Conservation (phyloP, 2,797 vertebrate genomes). For the Chelon labrosus region DNA sequence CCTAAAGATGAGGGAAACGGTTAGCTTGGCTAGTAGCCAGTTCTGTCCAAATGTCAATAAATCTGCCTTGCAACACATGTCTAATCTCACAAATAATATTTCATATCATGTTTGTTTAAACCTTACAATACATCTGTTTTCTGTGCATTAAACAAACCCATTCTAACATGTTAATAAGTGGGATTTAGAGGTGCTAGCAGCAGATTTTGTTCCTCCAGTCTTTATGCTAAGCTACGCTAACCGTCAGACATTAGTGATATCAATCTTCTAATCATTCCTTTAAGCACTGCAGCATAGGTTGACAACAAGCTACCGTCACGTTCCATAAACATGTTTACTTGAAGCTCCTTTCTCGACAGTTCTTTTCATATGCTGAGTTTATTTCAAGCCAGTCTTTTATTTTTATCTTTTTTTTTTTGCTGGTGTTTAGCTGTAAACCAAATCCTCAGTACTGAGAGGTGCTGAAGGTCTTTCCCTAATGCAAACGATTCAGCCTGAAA, state of each 20-base stretch:
- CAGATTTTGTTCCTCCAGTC: not conserved
- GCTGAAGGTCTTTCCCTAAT: constrained; percentile 10
- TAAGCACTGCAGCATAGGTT: constrained; percentile 10
- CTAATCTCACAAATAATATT: not conserved
- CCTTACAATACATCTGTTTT: not conserved
- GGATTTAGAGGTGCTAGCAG: not conserved
- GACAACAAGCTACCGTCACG: constrained; percentile 29
- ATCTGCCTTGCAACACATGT: not conserved
- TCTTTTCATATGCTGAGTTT: constrained; percentile 8
- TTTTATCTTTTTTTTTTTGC: not conserved
- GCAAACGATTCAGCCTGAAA: constrained; percentile 39
- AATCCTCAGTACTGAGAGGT: constrained; percentile 13
- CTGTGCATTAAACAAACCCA: not conserved
- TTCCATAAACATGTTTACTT: constrained; percentile 45
- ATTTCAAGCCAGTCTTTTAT: not conserved
- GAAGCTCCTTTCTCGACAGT: constrained; percentile 31
- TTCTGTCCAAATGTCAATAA: not conserved
- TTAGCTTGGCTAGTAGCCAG: not conserved
- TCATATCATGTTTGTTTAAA: not conserved
- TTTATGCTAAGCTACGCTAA: not conserved
- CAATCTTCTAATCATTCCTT: not conserved
- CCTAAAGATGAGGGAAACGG: too few relatives aligned
- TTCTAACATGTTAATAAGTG: not conserved
- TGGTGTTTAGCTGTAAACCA: constrained; percentile 49
- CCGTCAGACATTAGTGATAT: not conserved